phyloP scores from a whole-genome alignment of 2,888 invertebrate genomes.

The Ligdia adustata region DNA sequence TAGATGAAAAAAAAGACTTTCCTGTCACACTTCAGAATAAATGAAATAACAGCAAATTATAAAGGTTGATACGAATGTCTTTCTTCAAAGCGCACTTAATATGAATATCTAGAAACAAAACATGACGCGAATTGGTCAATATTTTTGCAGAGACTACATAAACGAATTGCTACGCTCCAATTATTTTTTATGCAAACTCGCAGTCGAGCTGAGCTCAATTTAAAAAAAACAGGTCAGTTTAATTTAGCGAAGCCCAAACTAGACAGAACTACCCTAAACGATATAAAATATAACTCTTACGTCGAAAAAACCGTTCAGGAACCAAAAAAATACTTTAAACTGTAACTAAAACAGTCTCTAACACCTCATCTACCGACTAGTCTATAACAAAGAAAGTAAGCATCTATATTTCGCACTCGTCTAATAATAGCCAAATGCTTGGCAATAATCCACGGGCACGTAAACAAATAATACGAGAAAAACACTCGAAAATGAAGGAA shows the following conservation, averaged over 20 bases:
- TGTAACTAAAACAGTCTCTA: constrained; percentile 26
- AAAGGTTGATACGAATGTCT: too few species aligned
- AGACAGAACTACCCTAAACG: too few species aligned
- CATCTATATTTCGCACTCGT: constrained; percentile 44
- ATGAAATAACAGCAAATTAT: too few species aligned
- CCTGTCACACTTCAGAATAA: too few species aligned
- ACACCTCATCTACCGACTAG: constrained; percentile 26
- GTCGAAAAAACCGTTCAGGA: not conserved
- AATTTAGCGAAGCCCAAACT: constrained; percentile 5
- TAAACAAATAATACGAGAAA: constrained; percentile 37
- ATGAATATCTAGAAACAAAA: constrained; percentile 19
- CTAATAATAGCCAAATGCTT: constrained; percentile 54
- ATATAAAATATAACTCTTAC: too few species aligned
- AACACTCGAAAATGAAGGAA: constrained; percentile 1
- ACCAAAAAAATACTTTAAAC: constrained; percentile 38
- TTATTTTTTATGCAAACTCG: constrained; percentile 24
- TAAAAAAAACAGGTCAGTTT: constrained; percentile 10
- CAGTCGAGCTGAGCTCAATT: constrained; percentile 5
- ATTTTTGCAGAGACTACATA: constrained; percentile 19
- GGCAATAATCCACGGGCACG: constrained; percentile 55
- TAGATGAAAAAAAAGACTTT: too few species aligned
- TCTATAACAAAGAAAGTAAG: constrained; percentile 35
- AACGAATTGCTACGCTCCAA: constrained; percentile 22
- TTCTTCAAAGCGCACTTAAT: too few species aligned
- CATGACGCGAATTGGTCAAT: constrained; percentile 25